Evolutionary conservation across 1,140 invertebrate genomes (phyloP).

Genomic region (Hycleus cichorii): DNA sequence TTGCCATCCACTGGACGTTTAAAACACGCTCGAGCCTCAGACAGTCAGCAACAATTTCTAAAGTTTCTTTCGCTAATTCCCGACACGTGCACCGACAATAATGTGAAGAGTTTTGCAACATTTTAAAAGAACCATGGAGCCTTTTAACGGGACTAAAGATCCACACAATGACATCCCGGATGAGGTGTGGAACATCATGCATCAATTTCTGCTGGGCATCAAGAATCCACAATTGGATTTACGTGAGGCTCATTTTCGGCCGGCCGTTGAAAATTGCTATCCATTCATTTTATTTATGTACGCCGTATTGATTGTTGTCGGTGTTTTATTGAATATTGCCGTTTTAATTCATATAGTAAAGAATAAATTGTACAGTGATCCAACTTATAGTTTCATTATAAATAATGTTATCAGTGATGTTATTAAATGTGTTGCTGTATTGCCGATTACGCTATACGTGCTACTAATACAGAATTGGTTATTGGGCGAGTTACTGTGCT

Average conservation of each 20-base stretch:
- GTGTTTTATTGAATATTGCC: constrained; percentile 50
- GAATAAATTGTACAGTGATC: constrained; percentile 53
- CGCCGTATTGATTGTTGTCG: constrained; percentile 48
- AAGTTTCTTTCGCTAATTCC: too few species aligned
- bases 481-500: constrained; percentile 67
- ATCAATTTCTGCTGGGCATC: constrained; percentile 30
- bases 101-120: too few species aligned
- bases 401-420: constrained; percentile 62
- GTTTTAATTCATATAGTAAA: constrained; percentile 54
- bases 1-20: too few species aligned
- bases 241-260: constrained; percentile 40
- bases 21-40: too few species aligned
- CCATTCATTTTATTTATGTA: constrained; percentile 60
- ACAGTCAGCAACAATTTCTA: too few species aligned
- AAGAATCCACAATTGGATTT: constrained; percentile 37
- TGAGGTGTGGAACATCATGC: constrained; percentile 26
- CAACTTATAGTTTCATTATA: constrained; percentile 58
- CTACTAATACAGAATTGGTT: constrained; percentile 67
- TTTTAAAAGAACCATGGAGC: too few species aligned
- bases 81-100: too few species aligned
- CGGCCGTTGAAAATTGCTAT: constrained; percentile 49
- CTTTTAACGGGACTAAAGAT: background rate
- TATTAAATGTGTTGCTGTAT: constrained; percentile 56
- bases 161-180: constrained; percentile 20
- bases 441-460: constrained; percentile 61